Evolutionary conservation across 2,797 vertebrate genomes (phyloP).

Genomic region (Chelon labrosus): DNA sequence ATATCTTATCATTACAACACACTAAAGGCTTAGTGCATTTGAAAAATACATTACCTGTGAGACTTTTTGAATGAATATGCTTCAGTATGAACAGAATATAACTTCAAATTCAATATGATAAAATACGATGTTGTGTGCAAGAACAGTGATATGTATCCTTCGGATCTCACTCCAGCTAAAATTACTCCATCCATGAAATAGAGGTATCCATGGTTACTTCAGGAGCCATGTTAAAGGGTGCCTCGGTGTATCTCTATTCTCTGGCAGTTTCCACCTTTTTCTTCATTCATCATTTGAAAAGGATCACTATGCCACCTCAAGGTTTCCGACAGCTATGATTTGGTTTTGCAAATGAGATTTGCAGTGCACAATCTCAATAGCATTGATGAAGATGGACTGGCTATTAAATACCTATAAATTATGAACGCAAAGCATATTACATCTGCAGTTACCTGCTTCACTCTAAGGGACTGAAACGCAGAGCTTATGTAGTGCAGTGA

Average conservation of each 20-base stretch:
- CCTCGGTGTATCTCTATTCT: constrained; percentile 78
- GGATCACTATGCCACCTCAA: constrained; percentile 64
- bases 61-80: constrained; percentile 1
- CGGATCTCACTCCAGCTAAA: constrained; percentile 85
- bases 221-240: constrained; percentile 83
- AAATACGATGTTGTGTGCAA: constrained; percentile 57
- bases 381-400: constrained; percentile 59
- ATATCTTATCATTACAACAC: background rate
- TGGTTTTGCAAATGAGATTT: constrained; percentile 65
- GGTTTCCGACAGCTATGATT: constrained; percentile 66
- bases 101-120: constrained; percentile 44
- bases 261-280: constrained; percentile 75
- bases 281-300: constrained; percentile 76
- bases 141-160: constrained; percentile 74
- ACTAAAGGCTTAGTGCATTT: background rate
- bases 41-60: background rate
- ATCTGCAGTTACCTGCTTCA: constrained; percentile 56
- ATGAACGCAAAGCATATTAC: constrained; percentile 65
- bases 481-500: constrained; percentile 39
- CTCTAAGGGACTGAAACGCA: constrained; percentile 48
- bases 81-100: background rate
- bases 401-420: constrained; percentile 69
- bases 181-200: constrained; percentile 85
- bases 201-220: constrained; percentile 89
- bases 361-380: constrained; percentile 54